phyloP scores from a whole-genome alignment of 2,113 vertebrate genomes.

The Hymenochirus boettgeri region DNA sequence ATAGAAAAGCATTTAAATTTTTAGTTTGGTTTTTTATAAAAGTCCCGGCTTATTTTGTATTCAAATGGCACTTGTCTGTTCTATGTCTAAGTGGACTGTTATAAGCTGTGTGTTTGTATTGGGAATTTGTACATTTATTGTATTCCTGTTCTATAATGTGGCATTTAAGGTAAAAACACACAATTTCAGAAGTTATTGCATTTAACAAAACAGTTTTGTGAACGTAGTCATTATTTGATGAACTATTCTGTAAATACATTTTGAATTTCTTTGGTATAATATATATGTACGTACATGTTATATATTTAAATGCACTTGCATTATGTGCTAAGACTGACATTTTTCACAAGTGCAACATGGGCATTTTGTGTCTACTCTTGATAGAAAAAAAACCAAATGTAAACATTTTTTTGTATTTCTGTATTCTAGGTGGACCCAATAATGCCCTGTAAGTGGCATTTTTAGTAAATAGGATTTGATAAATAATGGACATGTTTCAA shows the following conservation, averaged over 20 bases:
- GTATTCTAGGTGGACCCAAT: too few relatives aligned
- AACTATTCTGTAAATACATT: conserved; percentile 34
- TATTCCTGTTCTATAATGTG: conserved; percentile 1
- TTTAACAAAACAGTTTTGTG: conserved; percentile 37
- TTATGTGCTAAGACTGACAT: conserved; percentile 32
- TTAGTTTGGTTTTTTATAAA: too few relatives aligned
- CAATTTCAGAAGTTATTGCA: neutral
- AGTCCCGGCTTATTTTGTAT: too few relatives aligned
- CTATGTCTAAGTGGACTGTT: too few relatives aligned
- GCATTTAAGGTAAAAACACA: neutral
- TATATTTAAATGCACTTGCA: conserved; percentile 48
- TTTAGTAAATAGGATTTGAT: neutral
- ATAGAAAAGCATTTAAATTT: too few relatives aligned
- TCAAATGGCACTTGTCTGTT: too few relatives aligned
- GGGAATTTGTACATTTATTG: too few relatives aligned
- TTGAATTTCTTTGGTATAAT: conserved; percentile 34
- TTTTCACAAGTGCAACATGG: conserved; percentile 31
- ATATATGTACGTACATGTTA: conserved; percentile 42
- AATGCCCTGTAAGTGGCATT: conserved; percentile 5
- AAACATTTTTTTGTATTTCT: too few relatives aligned
- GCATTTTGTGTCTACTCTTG: conserved; percentile 47
- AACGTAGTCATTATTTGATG: neutral
- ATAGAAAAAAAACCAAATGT: too few relatives aligned
- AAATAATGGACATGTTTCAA: neutral
- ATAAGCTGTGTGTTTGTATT: too few relatives aligned